These are phyloP conservation scores for Orthosia gothica DNA, from an alignment of 2,888 invertebrate genomes.

Conservation along the genomic window DNA sequence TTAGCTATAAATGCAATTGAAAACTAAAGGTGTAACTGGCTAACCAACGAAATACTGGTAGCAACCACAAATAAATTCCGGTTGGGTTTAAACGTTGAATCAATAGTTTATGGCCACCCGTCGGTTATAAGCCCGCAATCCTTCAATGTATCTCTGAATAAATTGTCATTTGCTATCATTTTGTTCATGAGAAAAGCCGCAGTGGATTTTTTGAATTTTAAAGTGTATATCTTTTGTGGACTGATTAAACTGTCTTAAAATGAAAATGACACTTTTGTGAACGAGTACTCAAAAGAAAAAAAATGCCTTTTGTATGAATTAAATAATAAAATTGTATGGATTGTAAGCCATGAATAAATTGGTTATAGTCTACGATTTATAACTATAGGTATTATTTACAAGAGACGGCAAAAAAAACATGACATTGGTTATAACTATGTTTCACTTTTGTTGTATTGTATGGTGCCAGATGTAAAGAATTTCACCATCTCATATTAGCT, in stretches of 20 bases:
- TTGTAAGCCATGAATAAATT: too few species aligned
- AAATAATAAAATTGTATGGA: too few species aligned
- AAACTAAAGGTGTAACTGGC: constrained; percentile 5
- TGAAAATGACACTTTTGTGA: neutral
- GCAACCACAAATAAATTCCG: constrained; percentile 47
- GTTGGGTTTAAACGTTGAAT: constrained; percentile 42
- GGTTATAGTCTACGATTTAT: too few species aligned
- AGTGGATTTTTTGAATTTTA: neutral
- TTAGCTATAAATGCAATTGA: neutral
- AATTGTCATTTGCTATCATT: constrained; percentile 25
- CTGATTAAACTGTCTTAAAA: neutral
- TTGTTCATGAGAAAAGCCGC: neutral
- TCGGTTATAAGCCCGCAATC: constrained; percentile 19
- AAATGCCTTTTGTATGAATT: neutral
- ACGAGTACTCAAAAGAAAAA: neutral
- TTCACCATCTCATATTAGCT: too few species aligned
- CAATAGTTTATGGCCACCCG: constrained; percentile 40
- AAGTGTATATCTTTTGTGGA: neutral
- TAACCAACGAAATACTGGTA: constrained; percentile 23
- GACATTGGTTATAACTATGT: too few species aligned
- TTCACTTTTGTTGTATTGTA: too few species aligned
- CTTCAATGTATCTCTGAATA: constrained; percentile 19
- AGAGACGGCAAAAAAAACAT: too few species aligned
- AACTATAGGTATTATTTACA: too few species aligned
- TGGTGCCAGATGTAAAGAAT: too few species aligned